These are phyloP conservation scores for Pilophorus perplexus DNA, from an alignment of 2,888 invertebrate species.

Conservation along the genomic window DNA sequence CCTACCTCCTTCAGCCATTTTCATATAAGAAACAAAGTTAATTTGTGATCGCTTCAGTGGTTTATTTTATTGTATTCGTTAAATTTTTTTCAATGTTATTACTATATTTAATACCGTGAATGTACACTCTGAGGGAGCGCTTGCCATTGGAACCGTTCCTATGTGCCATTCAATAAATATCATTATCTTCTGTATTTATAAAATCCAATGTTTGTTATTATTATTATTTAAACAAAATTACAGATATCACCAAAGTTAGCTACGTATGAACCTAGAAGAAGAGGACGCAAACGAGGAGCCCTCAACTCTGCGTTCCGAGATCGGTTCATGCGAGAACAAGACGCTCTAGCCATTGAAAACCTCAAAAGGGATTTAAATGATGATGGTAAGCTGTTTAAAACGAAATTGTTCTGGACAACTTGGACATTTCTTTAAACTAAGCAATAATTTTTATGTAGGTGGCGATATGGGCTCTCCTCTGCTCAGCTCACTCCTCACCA, in stretches of 20 bases:
- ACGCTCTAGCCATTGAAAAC: slow-evolving; percentile 51
- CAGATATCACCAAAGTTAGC: slow-evolving; percentile 35
- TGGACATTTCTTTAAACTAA: no score
- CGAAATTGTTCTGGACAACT: neutral
- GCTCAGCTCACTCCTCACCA: slow-evolving; percentile 55
- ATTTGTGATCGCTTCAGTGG: no score
- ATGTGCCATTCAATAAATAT: no score
- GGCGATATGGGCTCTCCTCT: slow-evolving; percentile 50
- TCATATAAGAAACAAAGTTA: no score
- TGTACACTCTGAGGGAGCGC: no score
- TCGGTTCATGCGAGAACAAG: slow-evolving; percentile 52
- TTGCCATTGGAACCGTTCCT: no score
- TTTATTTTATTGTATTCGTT: no score
- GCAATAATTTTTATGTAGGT: no score
- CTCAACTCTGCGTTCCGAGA: slow-evolving; percentile 43
- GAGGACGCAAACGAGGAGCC: slow-evolving; percentile 45
- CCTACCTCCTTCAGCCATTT: no score
- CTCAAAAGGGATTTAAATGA: slow-evolving; percentile 54
- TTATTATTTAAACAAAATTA: no score
- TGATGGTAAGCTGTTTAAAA: slow-evolving; percentile 48
- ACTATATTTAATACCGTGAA: no score
- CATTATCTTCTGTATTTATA: neutral
- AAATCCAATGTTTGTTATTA: slow-evolving; percentile 29
- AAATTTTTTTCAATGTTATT: no score
- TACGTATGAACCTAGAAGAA: slow-evolving; percentile 33